Evolutionary conservation across 1,140 invertebrate genomes (phyloP), one percentile per base, ranked within the genome.

Genomic region (Ceratina japonica): DNA sequence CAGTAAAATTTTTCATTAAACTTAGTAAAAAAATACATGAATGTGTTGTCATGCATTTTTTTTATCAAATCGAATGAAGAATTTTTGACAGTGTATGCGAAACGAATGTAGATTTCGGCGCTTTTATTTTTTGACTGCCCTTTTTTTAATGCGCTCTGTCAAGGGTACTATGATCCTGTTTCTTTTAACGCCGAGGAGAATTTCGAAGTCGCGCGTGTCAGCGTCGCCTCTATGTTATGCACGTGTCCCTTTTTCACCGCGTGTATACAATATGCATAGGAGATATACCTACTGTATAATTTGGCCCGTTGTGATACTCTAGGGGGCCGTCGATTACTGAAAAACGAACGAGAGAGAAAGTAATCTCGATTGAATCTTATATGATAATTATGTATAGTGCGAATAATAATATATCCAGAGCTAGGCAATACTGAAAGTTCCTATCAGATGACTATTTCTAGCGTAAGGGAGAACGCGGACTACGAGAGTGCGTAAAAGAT

Each of bases 351-450:
- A 62, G 27, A 44, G 20, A 27, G 59, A 49, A 18, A 63, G 61
- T 51, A 65, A 64, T 70, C 24, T 82, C 52, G 77, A 68, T 58
- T 58, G 79, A 81, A 83, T 86, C 84, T 79, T 80, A n/a, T 80
- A 70, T 63, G n/a, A 79, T 75, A 75, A 70, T 63, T 18, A 79
- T 75, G 71, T 75, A 80, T 75, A 80, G 52, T 64, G 84, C 84
- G 79, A 71, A 49, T 84, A 44, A 85, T 87, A 84, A 89, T 87
- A 87, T 89, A 89, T 84, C 80, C 90, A 92, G 89, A 91, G 88
- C 85, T 92, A 92, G 89, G 91, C 91, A 92, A 92, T 92, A 92
- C 89, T 92, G 90, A 92, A 92, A 92, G 91, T 92, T 92, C 91
- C 91, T 92, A 92, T 92, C 87, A 91, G 88, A 91, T 91, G 87